Evolutionary conservation across 2,797 vertebrate genomes (phyloP).

Genomic region (Oceanodroma leucorhoa): DNA sequence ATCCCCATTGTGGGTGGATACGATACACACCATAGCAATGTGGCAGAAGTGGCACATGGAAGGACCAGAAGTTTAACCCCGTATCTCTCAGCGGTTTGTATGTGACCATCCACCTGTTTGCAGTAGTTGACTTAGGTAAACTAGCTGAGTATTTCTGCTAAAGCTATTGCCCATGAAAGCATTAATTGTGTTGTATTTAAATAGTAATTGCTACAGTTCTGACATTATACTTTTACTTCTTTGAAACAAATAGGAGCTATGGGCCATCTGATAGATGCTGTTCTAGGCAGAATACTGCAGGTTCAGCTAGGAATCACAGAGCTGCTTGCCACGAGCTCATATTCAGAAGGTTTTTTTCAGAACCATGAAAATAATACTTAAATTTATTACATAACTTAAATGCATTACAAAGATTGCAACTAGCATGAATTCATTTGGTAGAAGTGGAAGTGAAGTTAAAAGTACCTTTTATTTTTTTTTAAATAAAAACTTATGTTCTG

Average conservation of each 20-base stretch:
- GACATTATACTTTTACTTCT: background rate
- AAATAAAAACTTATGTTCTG: background rate
- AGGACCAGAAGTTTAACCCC: background rate
- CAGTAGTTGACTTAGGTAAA: background rate
- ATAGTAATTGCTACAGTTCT: background rate
- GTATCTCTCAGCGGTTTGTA: background rate
- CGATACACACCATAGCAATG: fast-evolving
- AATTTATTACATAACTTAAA: too few relatives aligned
- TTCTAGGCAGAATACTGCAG: background rate
- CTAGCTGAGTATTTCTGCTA: background rate
- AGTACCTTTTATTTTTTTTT: background rate
- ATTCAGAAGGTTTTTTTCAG: background rate
- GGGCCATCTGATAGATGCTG: background rate
- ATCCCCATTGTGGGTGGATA: background rate
- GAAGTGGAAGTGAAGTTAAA: background rate
- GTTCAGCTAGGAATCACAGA: background rate
- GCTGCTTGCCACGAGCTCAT: background rate
- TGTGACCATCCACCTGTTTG: background rate
- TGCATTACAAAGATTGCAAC: background rate
- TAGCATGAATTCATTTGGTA: background rate
- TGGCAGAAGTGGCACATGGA: background rate
- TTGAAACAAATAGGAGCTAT: background rate
- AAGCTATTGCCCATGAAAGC: background rate
- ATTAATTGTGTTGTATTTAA: background rate
- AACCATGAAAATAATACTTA: background rate